Evolutionary conservation across 2,113 vertebrate genomes (phyloP).

Genomic region (Chamaetylas fuelleborni): DNA sequence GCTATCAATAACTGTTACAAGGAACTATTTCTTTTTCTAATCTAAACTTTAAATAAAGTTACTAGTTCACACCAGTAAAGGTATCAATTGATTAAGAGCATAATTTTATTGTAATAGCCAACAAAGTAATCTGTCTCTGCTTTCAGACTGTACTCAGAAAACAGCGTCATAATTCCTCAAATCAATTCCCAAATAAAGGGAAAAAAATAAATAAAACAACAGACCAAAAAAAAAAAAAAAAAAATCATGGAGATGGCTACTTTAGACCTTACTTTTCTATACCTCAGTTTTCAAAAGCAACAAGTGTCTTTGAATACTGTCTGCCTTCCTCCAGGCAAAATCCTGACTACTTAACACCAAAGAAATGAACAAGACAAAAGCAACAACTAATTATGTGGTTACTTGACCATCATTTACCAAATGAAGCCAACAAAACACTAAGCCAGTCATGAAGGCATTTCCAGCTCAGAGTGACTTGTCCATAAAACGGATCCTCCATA

Average conservation of each 20-base stretch:
- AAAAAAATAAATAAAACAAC: background rate
- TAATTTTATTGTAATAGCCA: background rate
- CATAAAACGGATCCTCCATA: constrained; percentile 64
- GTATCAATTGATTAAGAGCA: background rate
- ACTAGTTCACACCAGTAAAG: background rate
- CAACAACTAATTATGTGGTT: background rate
- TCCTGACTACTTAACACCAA: constrained; percentile 1
- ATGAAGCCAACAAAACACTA: constrained; percentile 53
- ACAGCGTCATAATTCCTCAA: background rate
- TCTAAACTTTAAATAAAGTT: background rate
- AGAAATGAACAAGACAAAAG: background rate
- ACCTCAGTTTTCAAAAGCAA: background rate
- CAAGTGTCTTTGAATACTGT: background rate
- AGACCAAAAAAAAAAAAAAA: background rate
- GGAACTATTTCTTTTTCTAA: background rate
- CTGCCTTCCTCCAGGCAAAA: background rate
- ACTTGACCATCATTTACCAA: constrained; percentile 27
- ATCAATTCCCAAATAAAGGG: rapidly evolving
- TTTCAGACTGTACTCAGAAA: background rate
- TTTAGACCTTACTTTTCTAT: background rate
- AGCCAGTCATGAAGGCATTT: constrained; percentile 36
- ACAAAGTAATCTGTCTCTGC: background rate
- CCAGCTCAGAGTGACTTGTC: constrained; percentile 43
- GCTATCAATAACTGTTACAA: background rate
- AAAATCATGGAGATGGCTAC: background rate